Evolutionary conservation across 1,140 invertebrate species (phyloP).

Genomic region (Zaprionus capensis): DNA sequence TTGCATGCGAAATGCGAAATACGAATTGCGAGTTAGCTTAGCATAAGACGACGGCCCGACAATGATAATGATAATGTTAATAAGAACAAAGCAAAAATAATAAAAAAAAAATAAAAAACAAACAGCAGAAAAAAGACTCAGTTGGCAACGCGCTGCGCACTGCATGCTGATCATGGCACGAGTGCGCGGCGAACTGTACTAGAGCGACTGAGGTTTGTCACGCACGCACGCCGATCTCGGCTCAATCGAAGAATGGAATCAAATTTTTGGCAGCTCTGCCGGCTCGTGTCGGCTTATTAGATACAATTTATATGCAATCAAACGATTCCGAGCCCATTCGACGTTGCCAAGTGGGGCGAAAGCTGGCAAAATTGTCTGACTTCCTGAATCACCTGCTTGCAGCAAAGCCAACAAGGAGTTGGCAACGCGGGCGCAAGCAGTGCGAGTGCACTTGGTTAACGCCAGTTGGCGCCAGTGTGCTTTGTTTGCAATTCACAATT

Average conservation of each 20-base stretch:
- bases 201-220: constrained; percentile 20
- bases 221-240: constrained; percentile 21
- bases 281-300: constrained; percentile 26
- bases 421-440: constrained; percentile 6
- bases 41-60: constrained; percentile 49
- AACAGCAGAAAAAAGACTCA: neutral
- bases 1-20: constrained; percentile 62
- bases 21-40: constrained; percentile 40
- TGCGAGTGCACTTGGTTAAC: constrained; percentile 10
- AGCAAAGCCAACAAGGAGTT: neutral
- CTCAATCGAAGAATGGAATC: constrained; percentile 2
- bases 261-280: neutral
- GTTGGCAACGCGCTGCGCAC: constrained; percentile 13
- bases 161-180: constrained; percentile 41
- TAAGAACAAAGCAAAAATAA: constrained; percentile 47
- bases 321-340: neutral
- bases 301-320: constrained; percentile 37
- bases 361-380: neutral
- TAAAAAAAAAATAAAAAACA: constrained; percentile 4
- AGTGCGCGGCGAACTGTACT: constrained; percentile 14
- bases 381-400: neutral
- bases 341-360: neutral
- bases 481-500: constrained; percentile 7
- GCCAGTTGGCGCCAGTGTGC: constrained; percentile 12
- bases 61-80: constrained; percentile 74